Evolutionary conservation across 1,140 invertebrate genomes (phyloP).

Genomic region (Proctacanthus coquilletti): DNA sequence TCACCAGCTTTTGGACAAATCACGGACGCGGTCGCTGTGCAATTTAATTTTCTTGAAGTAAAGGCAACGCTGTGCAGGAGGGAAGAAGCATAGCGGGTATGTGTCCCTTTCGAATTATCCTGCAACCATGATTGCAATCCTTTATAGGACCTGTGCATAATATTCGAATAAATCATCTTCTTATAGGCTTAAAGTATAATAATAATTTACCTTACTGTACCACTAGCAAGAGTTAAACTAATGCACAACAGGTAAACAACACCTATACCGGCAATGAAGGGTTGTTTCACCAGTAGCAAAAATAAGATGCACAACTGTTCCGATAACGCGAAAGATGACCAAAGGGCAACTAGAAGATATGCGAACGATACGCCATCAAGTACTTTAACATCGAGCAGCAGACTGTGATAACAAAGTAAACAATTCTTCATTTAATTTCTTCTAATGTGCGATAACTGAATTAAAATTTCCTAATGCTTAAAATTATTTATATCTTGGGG

Average conservation of each 20-base stretch:
- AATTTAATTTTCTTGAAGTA: conserved; percentile 23
- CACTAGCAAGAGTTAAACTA: conserved; percentile 58
- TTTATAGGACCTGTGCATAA: conserved; percentile 42
- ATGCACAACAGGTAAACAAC: conserved; percentile 60
- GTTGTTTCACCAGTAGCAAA: conserved; percentile 63
- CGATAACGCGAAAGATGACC: conserved; percentile 63
- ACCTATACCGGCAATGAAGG: conserved; percentile 54
- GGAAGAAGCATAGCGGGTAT: conserved; percentile 59
- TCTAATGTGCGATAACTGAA: background rate
- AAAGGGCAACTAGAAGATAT: conserved; percentile 50
- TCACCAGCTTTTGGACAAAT: conserved; percentile 27
- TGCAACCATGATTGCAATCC: conserved; percentile 63
- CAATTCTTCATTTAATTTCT: conserved; percentile 1
- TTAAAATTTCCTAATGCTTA: no score
- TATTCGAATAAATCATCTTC: background rate
- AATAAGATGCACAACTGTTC: conserved; percentile 72
- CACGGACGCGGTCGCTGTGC: conserved; percentile 21
- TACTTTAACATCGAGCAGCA: conserved; percentile 19
- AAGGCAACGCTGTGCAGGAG: conserved; percentile 54
- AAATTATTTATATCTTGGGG: no score
- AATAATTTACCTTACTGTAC: conserved; percentile 53
- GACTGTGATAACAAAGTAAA: conserved; percentile 10
- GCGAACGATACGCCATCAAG: conserved; percentile 19
- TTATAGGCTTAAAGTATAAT: conserved; percentile 9
- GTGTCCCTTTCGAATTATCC: conserved; percentile 61